These are phyloP conservation scores for Phasia obesa DNA, from an alignment of 2,888 invertebrate species.

Conservation along the genomic window DNA sequence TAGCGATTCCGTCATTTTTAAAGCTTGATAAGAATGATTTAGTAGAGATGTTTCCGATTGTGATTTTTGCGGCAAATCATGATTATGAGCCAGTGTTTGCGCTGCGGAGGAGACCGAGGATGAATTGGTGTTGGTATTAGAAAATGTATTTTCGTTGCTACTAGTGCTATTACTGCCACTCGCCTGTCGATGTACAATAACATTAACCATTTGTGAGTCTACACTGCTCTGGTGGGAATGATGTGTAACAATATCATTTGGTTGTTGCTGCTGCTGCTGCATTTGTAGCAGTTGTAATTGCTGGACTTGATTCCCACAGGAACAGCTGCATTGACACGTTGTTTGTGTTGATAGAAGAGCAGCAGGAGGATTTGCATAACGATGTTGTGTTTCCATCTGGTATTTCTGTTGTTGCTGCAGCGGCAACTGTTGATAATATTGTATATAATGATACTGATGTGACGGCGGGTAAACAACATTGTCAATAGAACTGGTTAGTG, in stretches of 20 bases:
- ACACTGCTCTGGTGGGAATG: constrained; percentile 72
- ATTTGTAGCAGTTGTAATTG: constrained; percentile 61
- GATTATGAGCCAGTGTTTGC: constrained; percentile 3
- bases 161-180: constrained; percentile 69
- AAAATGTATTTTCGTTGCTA: constrained; percentile 55
- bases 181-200: constrained; percentile 78
- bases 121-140: constrained; percentile 31
- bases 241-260: constrained; percentile 38
- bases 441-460: constrained; percentile 82
- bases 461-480: constrained; percentile 76
- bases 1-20: constrained; percentile 72
- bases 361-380: constrained; percentile 71
- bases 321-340: constrained; percentile 67
- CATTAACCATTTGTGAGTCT: constrained; percentile 78
- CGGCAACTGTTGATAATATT: constrained; percentile 76
- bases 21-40: constrained; percentile 79
- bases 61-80: constrained; percentile 66
- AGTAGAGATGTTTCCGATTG: constrained; percentile 78
- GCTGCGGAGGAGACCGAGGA: constrained; percentile 26
- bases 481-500: constrained; percentile 84
- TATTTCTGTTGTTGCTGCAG: constrained; percentile 70
- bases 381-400: constrained; percentile 72
- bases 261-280: constrained; percentile 30
- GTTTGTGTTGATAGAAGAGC: constrained; percentile 17
- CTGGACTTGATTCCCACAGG: constrained; percentile 64